phyloP scores from a whole-genome alignment of 2,797 vertebrate species.

The Botia kubotai region DNA sequence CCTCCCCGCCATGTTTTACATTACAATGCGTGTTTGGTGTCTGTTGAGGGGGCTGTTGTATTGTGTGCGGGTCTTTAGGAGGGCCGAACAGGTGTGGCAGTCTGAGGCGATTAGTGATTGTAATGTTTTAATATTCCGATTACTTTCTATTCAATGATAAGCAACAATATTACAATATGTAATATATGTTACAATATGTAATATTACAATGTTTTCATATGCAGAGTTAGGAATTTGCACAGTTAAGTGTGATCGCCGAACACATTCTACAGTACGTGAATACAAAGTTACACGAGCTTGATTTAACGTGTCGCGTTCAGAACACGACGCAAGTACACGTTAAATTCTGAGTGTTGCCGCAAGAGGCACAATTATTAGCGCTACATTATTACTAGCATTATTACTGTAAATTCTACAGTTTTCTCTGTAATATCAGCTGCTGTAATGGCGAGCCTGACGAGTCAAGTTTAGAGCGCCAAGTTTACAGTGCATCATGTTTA shows the following conservation, averaged over 20 bases:
- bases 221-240: neutral
- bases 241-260: neutral
- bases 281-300: neutral
- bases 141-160: neutral
- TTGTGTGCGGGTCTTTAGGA: conserved; percentile 46
- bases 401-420: too few relatives aligned
- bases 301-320: too few relatives aligned
- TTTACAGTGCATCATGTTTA: too few relatives aligned
- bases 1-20: conserved; percentile 60
- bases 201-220: too few relatives aligned
- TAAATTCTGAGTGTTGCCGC: neutral
- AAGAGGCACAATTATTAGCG: neutral
- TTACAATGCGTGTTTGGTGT: conserved; percentile 58
- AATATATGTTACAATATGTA: too few relatives aligned
- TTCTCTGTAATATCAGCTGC: too few relatives aligned
- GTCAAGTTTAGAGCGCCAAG: too few relatives aligned
- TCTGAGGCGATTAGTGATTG: conserved; percentile 22
- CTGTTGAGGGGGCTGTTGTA: conserved; percentile 46
- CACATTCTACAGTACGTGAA: neutral
- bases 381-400: too few relatives aligned
- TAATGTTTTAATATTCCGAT: conserved; percentile 35
- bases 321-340: neutral
- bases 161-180: neutral
- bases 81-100: conserved; percentile 18
- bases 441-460: too few relatives aligned